Evolutionary conservation across 2,797 vertebrate species (phyloP), one percentile per base, ranked within the genome.

Genomic region (Chromis chromis): DNA sequence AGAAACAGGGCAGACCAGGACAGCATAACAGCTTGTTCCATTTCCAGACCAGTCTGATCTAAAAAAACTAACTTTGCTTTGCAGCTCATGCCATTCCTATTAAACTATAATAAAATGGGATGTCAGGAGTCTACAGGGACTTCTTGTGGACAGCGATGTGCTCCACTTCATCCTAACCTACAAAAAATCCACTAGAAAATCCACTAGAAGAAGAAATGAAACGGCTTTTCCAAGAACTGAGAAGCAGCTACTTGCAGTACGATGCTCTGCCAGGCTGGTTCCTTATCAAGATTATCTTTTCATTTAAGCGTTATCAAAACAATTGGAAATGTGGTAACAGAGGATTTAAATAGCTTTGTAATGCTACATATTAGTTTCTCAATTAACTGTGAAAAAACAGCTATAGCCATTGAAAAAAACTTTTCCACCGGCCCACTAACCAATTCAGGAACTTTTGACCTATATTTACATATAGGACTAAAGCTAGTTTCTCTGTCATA

Each of bases 31-130:
- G 50, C 67, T 71, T 7, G 39, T 77, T 86, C 90, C 88, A 91
- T 91, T 93, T 94, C 83, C 76, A 79, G 88, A 74, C 60, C 59
- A 50, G 60, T 61, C 31, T 61, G 66, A 90, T 78, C 71, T 25
- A 25, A 72, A 83, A 86, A 42, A 78, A 87, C 22, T 21, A 75
- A 64, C 72, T 82, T 86, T 75, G 58, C 79, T 87, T 81, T 67
- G 77, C 74, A 76, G 83, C 87, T 84, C 62, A 80, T 63, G 55
- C 74, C 70, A 72, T 76, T 88, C 65, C 21, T 66, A 70, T 82
- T 74, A 82, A 85, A 78, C 75, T 80, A 77, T 27, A 82, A 87
- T 65, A 86, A 86, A 91, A 86, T 70, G 53, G 86, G 77, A 69
- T 62, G 75, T 81, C 74, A 55, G 62, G 70, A 75, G 74, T 81